phyloP scores from a whole-genome alignment of 2,113 vertebrate species.

The Poicephalus gulielmi region DNA sequence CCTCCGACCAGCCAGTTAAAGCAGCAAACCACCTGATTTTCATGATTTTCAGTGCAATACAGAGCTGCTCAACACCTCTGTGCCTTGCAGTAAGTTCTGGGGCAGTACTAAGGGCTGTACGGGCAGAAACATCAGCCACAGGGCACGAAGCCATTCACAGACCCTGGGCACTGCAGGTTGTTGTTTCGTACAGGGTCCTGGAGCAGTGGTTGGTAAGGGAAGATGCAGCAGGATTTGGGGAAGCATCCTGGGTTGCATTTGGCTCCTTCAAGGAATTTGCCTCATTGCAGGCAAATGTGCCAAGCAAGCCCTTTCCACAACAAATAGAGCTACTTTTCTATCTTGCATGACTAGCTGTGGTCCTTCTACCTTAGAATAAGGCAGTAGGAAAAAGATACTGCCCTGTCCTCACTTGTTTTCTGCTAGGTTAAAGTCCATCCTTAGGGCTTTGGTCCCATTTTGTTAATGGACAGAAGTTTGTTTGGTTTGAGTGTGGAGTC shows the following conservation, averaged over 20 bases:
- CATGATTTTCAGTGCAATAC: neutral
- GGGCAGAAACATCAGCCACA: neutral
- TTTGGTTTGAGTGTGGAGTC: neutral
- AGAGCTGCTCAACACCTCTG: neutral
- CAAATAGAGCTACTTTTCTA: neutral
- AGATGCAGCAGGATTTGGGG: neutral
- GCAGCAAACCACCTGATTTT: neutral
- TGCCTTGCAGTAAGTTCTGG: neutral
- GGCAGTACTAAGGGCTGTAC: neutral
- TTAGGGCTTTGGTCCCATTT: neutral
- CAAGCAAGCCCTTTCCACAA: neutral
- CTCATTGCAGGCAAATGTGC: neutral
- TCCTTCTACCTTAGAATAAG: neutral
- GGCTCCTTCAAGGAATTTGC: neutral
- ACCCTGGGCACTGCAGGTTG: neutral
- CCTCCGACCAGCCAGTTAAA: neutral
- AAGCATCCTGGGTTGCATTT: neutral
- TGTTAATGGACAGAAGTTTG: conserved; percentile 26
- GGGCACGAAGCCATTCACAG: neutral
- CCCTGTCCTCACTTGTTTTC: neutral
- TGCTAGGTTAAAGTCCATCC: neutral
- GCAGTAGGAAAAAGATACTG: neutral
- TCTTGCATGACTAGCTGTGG: neutral
- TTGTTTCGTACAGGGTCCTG: fast-evolving
- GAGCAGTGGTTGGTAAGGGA: neutral